Base-by-base conservation (phyloP, 2,888 invertebrate species). In the Crossocerus cetratus region DNA sequence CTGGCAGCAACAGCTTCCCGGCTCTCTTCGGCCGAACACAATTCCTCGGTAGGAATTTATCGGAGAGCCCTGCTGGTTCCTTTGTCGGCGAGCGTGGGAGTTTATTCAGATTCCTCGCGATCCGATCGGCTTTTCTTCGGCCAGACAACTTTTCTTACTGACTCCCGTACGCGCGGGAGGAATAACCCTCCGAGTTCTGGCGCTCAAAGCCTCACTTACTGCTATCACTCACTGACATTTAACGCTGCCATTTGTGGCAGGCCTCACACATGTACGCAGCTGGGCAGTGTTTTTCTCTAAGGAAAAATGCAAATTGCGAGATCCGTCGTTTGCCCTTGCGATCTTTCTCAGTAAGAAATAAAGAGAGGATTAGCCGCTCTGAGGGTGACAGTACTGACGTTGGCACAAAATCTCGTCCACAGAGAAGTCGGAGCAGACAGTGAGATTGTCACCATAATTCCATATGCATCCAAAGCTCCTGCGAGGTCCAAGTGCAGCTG, bases 391-490 rank as follows among this genome's bases (percentile, higher is more conserved):
- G 11, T 2, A 58, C 8, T 4, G 18, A 4, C 8, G 42, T 16
- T 43, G 5, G 32, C 58, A 43, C 3, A 16, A 43, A 23, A 14
- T 59, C 16, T 42, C 42, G 32, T 18, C 2, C 21, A 18, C 13
- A 32, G 32, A 55, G 58, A 42, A n/a, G 16, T n/a, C 20, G 16
- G 8, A 5, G 5, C 42, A n/a, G 58, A 18, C 42, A 18, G 11
- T 59, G 43, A 59, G 20, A 59, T 59, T 59, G 42, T 20, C n/a
- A 59, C 42, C 58, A 59, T 59, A 42, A 59, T 42, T 43, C 43
- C 43, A 20, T 43, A 18, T 16, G 3, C 4, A 18, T 43, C 20
- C 42, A n/a, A 4, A 32, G 3, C 49, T 49, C 49, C 13, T 14
- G 4, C 49, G 5, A 14, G 49, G 13, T 49, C 32, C 49, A 49